Percentiles rank a stretch among this genome's conserved stretches.
Conservation (phyloP, 2,888 invertebrate species). For the Silvanus unidentatus region DNA sequence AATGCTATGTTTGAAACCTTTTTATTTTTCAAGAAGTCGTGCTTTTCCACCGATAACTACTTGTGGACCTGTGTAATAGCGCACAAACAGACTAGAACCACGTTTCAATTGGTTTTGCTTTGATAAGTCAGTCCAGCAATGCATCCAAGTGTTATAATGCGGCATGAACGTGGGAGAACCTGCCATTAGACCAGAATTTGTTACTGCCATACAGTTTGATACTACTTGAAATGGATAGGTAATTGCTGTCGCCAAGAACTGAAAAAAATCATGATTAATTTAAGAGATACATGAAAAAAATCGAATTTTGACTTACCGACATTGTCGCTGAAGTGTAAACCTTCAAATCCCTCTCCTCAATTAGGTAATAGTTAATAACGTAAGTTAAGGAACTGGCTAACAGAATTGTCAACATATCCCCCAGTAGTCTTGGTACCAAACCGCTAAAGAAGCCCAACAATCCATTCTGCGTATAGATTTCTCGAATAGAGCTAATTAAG, state of each 20-base stretch:
- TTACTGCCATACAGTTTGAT: constrained; percentile 84
- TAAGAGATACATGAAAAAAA: not conserved
- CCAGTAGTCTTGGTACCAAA: constrained; percentile 77
- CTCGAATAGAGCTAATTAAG: constrained; percentile 66
- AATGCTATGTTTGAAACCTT: too few species aligned
- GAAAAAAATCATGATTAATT: constrained; percentile 23
- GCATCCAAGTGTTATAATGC: constrained; percentile 70
- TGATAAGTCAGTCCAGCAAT: constrained; percentile 77
- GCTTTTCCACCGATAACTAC: constrained; percentile 28
- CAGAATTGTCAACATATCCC: constrained; percentile 74
- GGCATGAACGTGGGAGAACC: constrained; percentile 84
- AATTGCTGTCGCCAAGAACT: constrained; percentile 74
- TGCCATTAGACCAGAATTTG: constrained; percentile 71
- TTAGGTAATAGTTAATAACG: constrained; percentile 71
- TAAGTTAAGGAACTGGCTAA: constrained; percentile 71
- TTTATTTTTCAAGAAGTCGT: too few species aligned
- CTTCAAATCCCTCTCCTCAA: constrained; percentile 64
- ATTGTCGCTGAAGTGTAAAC: constrained; percentile 52
- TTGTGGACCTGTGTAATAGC: constrained; percentile 59
- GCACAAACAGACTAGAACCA: constrained; percentile 76
- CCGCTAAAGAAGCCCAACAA: constrained; percentile 83
- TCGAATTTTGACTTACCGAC: constrained; percentile 47
- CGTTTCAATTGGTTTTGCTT: constrained; percentile 73
- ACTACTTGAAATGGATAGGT: constrained; percentile 93
- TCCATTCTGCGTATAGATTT: constrained; percentile 84